Evolutionary conservation across 2,113 vertebrate species (phyloP).

Genomic region (Myotis davidii): DNA sequence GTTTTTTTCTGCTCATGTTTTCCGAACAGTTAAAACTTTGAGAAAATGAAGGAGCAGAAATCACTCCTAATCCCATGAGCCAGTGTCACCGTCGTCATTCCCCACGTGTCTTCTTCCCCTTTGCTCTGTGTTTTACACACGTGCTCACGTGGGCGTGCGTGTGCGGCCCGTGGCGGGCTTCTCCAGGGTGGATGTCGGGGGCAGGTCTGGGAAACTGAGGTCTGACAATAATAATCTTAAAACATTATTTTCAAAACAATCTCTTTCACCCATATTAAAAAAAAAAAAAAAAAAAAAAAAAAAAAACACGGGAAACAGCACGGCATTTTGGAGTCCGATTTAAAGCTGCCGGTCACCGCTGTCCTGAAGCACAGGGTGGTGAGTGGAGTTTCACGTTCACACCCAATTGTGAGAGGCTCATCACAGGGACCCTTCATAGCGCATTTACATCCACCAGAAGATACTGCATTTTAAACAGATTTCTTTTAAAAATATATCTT

Average conservation of each 20-base stretch:
- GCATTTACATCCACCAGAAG: too few relatives aligned
- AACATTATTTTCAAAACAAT: neutral
- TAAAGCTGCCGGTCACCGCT: neutral
- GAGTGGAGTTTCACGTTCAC: neutral
- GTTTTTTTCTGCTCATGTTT: neutral
- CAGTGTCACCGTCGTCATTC: accelerated
- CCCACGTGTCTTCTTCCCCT: accelerated
- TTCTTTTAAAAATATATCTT: neutral
- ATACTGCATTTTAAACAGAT: neutral
- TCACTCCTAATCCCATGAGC: too few relatives aligned
- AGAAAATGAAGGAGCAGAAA: neutral
- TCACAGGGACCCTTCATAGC: accelerated
- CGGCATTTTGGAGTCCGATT: neutral
- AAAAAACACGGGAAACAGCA: too few relatives aligned
- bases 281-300: too few relatives aligned
- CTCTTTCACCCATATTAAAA: neutral
- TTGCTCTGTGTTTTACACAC: accelerated
- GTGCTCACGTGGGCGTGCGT: accelerated
- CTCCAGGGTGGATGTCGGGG: neutral
- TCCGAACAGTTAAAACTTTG: neutral
- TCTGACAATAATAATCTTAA: neutral
- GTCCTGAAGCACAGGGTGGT: accelerated
- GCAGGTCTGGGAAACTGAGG: neutral
- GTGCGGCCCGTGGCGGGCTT: neutral
- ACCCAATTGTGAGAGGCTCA: accelerated